phyloP scores from a whole-genome alignment of 1,140 invertebrate species.

The Heliothis subflexa region DNA sequence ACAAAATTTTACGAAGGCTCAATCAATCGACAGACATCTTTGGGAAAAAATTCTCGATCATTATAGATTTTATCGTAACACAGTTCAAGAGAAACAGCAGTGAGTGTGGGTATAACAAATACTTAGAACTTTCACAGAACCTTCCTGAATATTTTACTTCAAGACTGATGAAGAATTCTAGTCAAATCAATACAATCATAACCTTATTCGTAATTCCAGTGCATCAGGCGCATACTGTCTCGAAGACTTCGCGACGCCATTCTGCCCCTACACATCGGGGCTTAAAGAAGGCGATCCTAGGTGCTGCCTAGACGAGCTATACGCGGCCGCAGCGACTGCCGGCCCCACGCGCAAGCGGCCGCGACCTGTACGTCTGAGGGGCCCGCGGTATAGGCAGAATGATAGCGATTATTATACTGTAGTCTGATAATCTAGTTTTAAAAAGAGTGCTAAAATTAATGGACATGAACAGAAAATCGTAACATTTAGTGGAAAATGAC shows the following conservation, averaged over 20 bases:
- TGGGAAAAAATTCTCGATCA: too few species aligned
- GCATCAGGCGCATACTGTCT: conserved; percentile 90
- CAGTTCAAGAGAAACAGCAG: too few species aligned
- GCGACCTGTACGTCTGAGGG: conserved; percentile 51
- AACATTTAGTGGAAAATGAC: too few species aligned
- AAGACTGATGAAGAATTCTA: too few species aligned
- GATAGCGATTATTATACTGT: conserved; percentile 19
- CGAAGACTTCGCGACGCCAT: conserved; percentile 87
- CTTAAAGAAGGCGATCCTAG: conserved; percentile 88
- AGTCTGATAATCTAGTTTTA: not conserved
- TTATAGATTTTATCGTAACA: too few species aligned
- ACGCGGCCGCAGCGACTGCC: conserved; percentile 70
- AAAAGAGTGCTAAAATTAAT: not conserved
- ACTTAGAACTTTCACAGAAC: too few species aligned
- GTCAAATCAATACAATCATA: not conserved
- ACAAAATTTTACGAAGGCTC: too few species aligned
- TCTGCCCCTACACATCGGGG: conserved; percentile 87
- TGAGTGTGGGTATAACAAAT: too few species aligned
- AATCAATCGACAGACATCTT: too few species aligned
- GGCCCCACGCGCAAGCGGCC: conserved; percentile 56
- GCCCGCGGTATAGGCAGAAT: not conserved
- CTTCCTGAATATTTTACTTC: too few species aligned
- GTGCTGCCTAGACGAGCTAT: conserved; percentile 87
- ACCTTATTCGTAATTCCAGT: conserved; percentile 62
- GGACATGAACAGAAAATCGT: too few species aligned